Evolutionary conservation across 1,140 invertebrate genomes (phyloP), one percentile per base, ranked within the genome.

Genomic region (Epicauta chinensis): DNA sequence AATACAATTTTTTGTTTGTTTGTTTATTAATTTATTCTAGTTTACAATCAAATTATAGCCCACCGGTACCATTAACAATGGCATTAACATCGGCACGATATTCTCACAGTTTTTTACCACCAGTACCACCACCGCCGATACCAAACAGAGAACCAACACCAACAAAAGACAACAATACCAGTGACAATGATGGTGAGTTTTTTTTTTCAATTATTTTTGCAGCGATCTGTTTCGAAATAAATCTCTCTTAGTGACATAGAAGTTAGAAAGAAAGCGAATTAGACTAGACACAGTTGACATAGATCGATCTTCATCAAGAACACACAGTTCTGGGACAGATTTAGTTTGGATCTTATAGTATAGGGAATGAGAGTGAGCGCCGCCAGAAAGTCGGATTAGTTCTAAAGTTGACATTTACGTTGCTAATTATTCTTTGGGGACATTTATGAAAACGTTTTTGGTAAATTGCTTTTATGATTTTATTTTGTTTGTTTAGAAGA

Each of bases 11-110:
- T n/a, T n/a, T n/a, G n/a, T n/a, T n/a, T n/a, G n/a, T 23, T 23
- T 23, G 23, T 23, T 23, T 23, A 7, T 23, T 23, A 23, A 23
- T 23, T 23, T 23, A 23, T 23, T 23, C 23, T 23, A 23, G 23
- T 23, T 36, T 47, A 47, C 37, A 13, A 34, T 47, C 14, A 14
- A 47, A 30, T 17, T 47, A 48, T 63, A 77, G 73, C 58, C 77
- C 77, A 7, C 77, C 77, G 16, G 77, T 79, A 2, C 77, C 77
- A 0, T 60, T 79, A 0, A 77, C 76, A 0, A 77, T 79, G 74
- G 76, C 76, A 34, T 50, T 79, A 3, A 77, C 76, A 1, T 76
- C 77, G 2, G 74, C 71, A 11, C 67, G 76, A 14, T 78, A 78
- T 46, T 66, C 61, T 7, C 69, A 69, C 30, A 71, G 67, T 29